Percentiles rank a stretch among this genome's conserved stretches.
Conservation (phyloP, 2,888 invertebrate genomes). For the Marasmarcha lunaedactyla region DNA sequence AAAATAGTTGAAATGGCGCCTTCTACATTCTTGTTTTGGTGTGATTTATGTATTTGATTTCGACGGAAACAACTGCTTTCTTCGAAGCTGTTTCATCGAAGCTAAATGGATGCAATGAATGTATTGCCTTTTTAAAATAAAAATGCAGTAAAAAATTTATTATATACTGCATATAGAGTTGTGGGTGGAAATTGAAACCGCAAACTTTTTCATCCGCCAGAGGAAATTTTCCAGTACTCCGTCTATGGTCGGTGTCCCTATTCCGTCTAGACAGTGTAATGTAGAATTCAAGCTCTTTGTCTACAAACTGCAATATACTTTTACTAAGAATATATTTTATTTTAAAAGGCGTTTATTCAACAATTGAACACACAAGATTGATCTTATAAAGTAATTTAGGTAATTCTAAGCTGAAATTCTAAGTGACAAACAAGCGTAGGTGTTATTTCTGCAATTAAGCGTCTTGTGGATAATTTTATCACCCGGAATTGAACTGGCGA, state of each 20-base stretch:
- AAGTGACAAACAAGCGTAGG: too few species aligned
- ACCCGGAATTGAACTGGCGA: too few species aligned
- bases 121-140: conserved; percentile 45
- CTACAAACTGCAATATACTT: too few species aligned
- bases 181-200: conserved; percentile 43
- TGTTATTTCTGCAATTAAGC: too few species aligned
- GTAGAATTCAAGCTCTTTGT: not conserved
- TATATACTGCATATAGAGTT: conserved; percentile 28
- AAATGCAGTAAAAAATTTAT: conserved; percentile 28
- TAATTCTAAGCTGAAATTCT: too few species aligned
- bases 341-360: too few species aligned
- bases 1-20: conserved; percentile 40
- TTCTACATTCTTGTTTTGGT: conserved; percentile 34
- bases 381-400: too few species aligned
- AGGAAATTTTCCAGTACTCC: conserved; percentile 21
- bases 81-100: conserved; percentile 28
- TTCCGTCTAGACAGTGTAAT: conserved; percentile 1
- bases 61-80: conserved; percentile 41
- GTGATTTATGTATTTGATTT: conserved; percentile 60
- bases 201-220: conserved; percentile 38
- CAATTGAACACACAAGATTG: too few species aligned
- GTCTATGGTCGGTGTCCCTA: conserved; percentile 17
- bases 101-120: conserved; percentile 48
- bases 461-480: too few species aligned
- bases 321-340: too few species aligned